Base-by-base conservation (phyloP, 1,140 invertebrate species). In the Nylanderia fulva region DNA sequence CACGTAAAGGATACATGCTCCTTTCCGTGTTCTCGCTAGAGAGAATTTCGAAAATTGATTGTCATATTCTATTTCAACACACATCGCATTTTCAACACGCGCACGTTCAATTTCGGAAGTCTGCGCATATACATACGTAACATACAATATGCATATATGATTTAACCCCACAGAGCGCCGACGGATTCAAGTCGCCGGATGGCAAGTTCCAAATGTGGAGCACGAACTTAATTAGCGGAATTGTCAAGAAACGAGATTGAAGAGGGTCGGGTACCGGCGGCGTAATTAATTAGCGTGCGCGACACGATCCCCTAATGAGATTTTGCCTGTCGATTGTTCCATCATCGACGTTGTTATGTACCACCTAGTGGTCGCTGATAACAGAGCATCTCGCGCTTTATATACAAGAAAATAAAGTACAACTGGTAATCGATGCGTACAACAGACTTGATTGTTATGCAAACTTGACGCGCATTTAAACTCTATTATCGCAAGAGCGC, bases 201-300 rank as follows among this genome's bases (percentile, higher is more conserved):
- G 18, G 36, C 33, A 80, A 82, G 33, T 58, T 72, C 52, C 52
- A 29, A 72, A 72, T 52, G 29, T 39, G 21, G 15, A 54, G 76
- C 42, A 39, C 52, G 36, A 54, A 82, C 66, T 72, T 82, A 82
- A 82, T 82, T 82, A 82, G n/a, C 24, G 64, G 58, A 72, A 82
- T 82, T 82, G 77, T 72, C 66, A 82, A 82, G 77, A 82, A 82
- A 72, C 77, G 77, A 82, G 64, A 33, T 69, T 80, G 33, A n/a
- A n/a, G 48, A 69, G 66, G 45, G 45, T 13, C 15, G 1, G 39
- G 11, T 4, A 4, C 29, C 15, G 29, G 29, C 24, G 36, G 24
- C 36, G 52, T 71, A 71, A 82, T 82, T 82, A 71, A 82, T 82
- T 82, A 82, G 52, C n/a, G 24, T 36, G 63, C 18, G 27, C 77